These are phyloP conservation scores for Chirona hameri DNA, from an alignment of 2,888 invertebrate species.

Conservation along the genomic window DNA sequence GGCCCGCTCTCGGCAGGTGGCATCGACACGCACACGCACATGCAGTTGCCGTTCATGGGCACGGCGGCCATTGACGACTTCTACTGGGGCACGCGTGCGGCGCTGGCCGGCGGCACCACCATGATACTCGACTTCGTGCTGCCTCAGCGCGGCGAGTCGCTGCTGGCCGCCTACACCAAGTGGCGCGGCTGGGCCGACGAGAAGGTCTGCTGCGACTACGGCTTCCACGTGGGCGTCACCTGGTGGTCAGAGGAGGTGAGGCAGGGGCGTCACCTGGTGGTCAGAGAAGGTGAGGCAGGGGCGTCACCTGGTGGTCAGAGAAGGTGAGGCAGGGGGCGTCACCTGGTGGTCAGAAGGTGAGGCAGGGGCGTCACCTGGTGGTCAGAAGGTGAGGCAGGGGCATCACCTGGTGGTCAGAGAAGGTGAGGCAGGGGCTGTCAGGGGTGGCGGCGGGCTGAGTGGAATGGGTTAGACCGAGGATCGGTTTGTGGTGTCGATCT, in stretches of 20 bases:
- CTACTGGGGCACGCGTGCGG: conserved; percentile 94
- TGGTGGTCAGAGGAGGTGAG: conserved; percentile 67
- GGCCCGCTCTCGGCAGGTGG: too few relatives aligned
- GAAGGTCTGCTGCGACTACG: conserved; percentile 98
- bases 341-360: background rate
- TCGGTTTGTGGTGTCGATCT: too few relatives aligned
- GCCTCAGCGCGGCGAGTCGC: conserved; percentile 60
- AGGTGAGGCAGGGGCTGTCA: background rate
- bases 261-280: background rate
- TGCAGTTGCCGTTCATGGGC: conserved; percentile 91
- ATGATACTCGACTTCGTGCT: conserved; percentile 62
- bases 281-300: background rate
- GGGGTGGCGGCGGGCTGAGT: too few relatives aligned
- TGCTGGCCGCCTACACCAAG: conserved; percentile 83
- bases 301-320: too few relatives aligned
- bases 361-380: background rate
- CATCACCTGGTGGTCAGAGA: background rate
- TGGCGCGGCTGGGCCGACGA: conserved; percentile 89
- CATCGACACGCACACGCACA: conserved; percentile 95
- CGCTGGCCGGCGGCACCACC: conserved; percentile 96
- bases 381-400: conserved; percentile 1
- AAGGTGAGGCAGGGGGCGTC: background rate
- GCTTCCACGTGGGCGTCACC: conserved; percentile 85
- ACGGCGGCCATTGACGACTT: conserved; percentile 83
- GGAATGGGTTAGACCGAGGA: too few relatives aligned